Evolutionary conservation across 1,140 invertebrate genomes (phyloP).

Genomic region (Trichonephila clavata): DNA sequence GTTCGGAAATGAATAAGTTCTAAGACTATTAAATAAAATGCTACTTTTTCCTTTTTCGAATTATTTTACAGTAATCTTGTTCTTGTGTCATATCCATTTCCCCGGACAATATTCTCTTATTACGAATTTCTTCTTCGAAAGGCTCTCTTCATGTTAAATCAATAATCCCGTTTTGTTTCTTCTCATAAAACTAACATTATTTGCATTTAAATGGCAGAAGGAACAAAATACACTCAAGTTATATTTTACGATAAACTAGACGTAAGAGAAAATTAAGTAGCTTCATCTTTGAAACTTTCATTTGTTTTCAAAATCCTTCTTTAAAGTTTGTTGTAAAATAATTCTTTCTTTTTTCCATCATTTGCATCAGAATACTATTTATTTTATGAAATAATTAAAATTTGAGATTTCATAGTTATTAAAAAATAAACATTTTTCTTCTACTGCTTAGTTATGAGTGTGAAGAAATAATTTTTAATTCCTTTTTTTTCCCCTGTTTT

Average conservation of each 20-base stretch:
- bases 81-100: not conserved
- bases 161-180: constrained; percentile 2
- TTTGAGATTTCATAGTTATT: too few relatives aligned
- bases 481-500: too few relatives aligned
- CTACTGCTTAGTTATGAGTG: too few relatives aligned
- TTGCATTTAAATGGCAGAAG: constrained; percentile 17
- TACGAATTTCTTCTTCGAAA: not conserved
- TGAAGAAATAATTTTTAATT: too few relatives aligned
- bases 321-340: not conserved
- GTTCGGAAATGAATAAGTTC: not conserved
- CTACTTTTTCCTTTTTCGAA: not conserved
- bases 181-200: not conserved
- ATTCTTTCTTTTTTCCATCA: not conserved
- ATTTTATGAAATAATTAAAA: not conserved
- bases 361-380: not conserved
- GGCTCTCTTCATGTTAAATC: not conserved
- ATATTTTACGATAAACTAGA: not conserved
- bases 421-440: too few relatives aligned
- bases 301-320: not conserved
- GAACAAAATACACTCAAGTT: not conserved
- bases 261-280: not conserved
- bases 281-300: not conserved
- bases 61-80: not conserved
- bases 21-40: not conserved
- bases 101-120: not conserved